Evolutionary conservation across 1,140 invertebrate genomes (phyloP).

Genomic region (Penaeus vannamei): DNA sequence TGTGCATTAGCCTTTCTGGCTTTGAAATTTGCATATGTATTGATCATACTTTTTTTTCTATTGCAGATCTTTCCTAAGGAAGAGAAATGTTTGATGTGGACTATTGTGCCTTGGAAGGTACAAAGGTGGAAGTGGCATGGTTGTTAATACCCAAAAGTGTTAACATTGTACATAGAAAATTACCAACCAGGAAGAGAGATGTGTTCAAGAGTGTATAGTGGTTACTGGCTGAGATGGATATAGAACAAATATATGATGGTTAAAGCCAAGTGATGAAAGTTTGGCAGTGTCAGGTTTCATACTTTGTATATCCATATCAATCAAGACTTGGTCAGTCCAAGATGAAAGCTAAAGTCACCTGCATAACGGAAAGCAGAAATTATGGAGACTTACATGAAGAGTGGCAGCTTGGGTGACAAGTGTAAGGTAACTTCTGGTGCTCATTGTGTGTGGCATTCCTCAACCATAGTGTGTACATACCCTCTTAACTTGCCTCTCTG

Average conservation of each 20-base stretch:
- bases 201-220: conserved; percentile 50
- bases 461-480: conserved; percentile 64
- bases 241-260: conserved; percentile 49
- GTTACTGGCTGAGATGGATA: conserved; percentile 59
- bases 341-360: conserved; percentile 42
- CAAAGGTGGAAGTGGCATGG: conserved; percentile 49
- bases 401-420: conserved; percentile 59
- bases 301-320: conserved; percentile 58
- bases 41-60: neutral
- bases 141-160: conserved; percentile 49
- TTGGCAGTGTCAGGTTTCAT: conserved; percentile 41
- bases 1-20: neutral
- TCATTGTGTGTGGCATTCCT: conserved; percentile 64
- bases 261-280: conserved; percentile 45
- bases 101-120: conserved; percentile 62
- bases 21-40: neutral
- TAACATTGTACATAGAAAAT: conserved; percentile 53
- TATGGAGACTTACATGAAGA: conserved; percentile 47
- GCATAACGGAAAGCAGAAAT: conserved; percentile 42
- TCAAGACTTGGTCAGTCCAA: conserved; percentile 52
- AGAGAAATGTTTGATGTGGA: conserved; percentile 50
- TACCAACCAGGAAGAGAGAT: neutral
- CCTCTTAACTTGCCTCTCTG: conserved; percentile 48
- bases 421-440: conserved; percentile 62
- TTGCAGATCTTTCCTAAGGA: conserved; percentile 60